A percentile compares a stretch with the other conserved stretches of the same genome.
phyloP scores from a whole-genome alignment of 2,888 invertebrate species.

The Noctua fimbriata region DNA sequence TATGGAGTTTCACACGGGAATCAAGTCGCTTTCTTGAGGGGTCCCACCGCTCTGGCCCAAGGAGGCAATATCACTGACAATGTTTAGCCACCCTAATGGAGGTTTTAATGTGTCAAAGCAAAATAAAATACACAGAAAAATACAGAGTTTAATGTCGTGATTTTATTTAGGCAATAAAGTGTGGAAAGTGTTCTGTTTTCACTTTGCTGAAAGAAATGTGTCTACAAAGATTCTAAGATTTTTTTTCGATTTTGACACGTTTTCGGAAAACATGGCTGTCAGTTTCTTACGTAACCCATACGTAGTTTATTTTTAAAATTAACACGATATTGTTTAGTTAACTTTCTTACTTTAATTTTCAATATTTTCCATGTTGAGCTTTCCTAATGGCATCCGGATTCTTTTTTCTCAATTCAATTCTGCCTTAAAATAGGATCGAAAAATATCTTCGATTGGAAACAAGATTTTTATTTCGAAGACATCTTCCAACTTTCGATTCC shows the following conservation, averaged over 20 bases:
- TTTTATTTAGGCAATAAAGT: conserved; percentile 1
- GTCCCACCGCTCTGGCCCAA: conserved; percentile 58
- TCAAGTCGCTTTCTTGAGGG: conserved; percentile 84
- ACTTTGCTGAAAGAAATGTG: not conserved
- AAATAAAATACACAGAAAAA: conserved; percentile 44
- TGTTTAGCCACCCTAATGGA: conserved; percentile 39
- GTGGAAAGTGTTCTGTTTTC: not conserved
- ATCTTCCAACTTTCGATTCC: conserved; percentile 45
- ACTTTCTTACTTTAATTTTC: not conserved
- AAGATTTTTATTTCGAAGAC: conserved; percentile 34
- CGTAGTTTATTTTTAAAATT: not conserved
- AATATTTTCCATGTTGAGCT: not conserved
- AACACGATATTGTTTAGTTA: not conserved
- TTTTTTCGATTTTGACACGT: not conserved
- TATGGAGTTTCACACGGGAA: conserved; percentile 87
- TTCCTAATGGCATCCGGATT: not conserved
- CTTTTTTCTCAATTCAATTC: conserved; percentile 4
- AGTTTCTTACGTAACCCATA: not conserved
- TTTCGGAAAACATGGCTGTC: not conserved
- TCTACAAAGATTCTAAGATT: not conserved
- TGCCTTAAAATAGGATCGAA: not conserved
- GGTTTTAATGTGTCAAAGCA: conserved; percentile 46
- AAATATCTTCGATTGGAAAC: conserved; percentile 9
- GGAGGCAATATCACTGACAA: conserved; percentile 63
- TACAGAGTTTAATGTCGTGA: conserved; percentile 2